Evolutionary conservation across 2,113 vertebrate species (phyloP).

Genomic region (Odocoileus virginianus): DNA sequence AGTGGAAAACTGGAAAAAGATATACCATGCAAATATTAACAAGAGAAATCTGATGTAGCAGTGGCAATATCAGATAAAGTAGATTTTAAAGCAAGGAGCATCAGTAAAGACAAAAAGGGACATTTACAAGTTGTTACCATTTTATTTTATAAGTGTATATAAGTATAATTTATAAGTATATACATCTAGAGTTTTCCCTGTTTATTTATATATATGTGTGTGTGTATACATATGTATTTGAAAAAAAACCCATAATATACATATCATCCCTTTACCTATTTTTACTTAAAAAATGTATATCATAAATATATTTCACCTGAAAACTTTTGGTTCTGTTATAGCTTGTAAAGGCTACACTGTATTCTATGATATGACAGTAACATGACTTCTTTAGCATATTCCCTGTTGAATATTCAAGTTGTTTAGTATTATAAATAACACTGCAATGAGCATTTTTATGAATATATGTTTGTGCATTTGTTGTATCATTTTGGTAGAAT

Average conservation of each 20-base stretch:
- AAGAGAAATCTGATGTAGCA: neutral
- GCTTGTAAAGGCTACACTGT: neutral
- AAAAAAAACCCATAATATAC: neutral
- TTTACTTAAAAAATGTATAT: neutral
- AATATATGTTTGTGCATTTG: neutral
- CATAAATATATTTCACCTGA: neutral
- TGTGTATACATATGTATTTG: neutral
- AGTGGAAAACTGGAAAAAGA: neutral
- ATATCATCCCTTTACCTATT: neutral
- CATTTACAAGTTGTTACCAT: neutral
- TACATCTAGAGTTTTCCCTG: neutral
- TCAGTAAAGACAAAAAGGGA: neutral
- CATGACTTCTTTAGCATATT: neutral
- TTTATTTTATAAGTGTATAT: neutral
- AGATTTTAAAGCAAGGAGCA: neutral
- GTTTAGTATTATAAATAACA: neutral
- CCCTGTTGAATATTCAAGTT: neutral
- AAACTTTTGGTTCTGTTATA: neutral
- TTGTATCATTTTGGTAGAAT: neutral
- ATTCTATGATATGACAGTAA: neutral
- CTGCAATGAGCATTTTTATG: neutral
- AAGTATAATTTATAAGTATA: neutral
- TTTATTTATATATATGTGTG: neutral
- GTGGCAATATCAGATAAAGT: neutral
- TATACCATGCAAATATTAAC: neutral